Evolutionary conservation across 2,888 invertebrate species (phyloP), one percentile per base, ranked within the genome.

Genomic region (Masnerella sp.): DNA sequence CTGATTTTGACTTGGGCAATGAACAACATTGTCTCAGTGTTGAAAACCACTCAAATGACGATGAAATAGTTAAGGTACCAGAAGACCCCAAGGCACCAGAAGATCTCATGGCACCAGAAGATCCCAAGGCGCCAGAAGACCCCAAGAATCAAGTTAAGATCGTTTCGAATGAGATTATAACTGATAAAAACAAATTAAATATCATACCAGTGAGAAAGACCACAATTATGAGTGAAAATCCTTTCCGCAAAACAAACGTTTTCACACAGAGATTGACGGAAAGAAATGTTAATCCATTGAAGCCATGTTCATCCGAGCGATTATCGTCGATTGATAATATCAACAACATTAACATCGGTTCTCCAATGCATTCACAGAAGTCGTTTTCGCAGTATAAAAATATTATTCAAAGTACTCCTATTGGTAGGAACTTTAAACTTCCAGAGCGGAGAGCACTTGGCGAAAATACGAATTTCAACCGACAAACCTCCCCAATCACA

Each of bases 181-280:
- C 40, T 0, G 56, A 32, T 5, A 32, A 18, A 8, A 32, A 32
- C 8, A 42, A 28, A 54, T 20, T 54, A 1, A 40, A 11, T 30
- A 8, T 54, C 0, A 5, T 5, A 1, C 0, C 11, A 12, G 5
- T 11, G 15, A 20, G 43, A 58, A 58, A 58, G 32, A 2, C 8
- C 9, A 12, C n/a, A n/a, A n/a, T n/a, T n/a, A n/a, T n/a, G 9
- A 58, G n/a, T 14, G 32, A 14, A 0, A 58, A 58, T 5, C 56
- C 56, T 12, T 58, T 58, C 28, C 42, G 56, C 0, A 14, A 58
- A 18, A 58, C 56, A 1, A 42, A 18, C 15, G n/a, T 42, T 5
- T 56, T 58, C 8, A 5, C 25, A 5, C 25, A 25, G 7, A 25
- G 7, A 25, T 25, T 7, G 7, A 4, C 25, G 11, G 11, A 1